These are phyloP conservation scores for Ageneiosus marmoratus DNA, from an alignment of 2,113 vertebrate species.

Conservation along the genomic window DNA sequence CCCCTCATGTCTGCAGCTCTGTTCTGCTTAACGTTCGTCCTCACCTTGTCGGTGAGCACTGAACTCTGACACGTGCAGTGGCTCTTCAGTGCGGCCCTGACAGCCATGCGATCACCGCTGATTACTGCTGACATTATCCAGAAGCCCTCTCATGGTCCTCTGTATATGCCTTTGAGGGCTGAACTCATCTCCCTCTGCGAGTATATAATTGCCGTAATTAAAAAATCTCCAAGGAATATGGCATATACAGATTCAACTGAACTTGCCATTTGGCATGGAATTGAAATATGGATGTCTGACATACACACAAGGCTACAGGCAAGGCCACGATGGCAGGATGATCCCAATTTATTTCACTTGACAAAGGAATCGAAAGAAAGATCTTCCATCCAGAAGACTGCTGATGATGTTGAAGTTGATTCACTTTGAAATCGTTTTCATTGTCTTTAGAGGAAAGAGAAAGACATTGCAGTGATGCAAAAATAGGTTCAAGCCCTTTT, in stretches of 20 bases:
- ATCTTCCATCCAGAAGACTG: slow-evolving; percentile 55
- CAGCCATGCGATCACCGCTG: slow-evolving; percentile 64
- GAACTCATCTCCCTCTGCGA: slow-evolving; percentile 45
- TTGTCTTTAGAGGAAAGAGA: slow-evolving; percentile 55
- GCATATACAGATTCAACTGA: slow-evolving; percentile 15
- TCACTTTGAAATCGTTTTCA: slow-evolving; percentile 66
- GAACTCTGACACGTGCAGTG: slow-evolving; percentile 63
- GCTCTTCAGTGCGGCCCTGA: slow-evolving; percentile 64
- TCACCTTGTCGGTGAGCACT: slow-evolving; percentile 38
- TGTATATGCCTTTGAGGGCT: slow-evolving; percentile 20
- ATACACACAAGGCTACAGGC: slow-evolving; percentile 16
- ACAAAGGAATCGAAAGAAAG: slow-evolving; percentile 31
- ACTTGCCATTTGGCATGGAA: background rate
- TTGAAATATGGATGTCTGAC: background rate
- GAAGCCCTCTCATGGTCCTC: slow-evolving; percentile 49
- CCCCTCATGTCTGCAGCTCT: slow-evolving; percentile 63
- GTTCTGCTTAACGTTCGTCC: slow-evolving; percentile 67
- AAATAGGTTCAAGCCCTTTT: slow-evolving; percentile 72
- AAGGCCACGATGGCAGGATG: slow-evolving; percentile 18
- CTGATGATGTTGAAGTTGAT: slow-evolving; percentile 53
- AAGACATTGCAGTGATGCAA: slow-evolving; percentile 72
- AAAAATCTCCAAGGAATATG: slow-evolving; percentile 30
- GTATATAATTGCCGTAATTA: slow-evolving; percentile 29
- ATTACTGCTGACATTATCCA: slow-evolving; percentile 68
- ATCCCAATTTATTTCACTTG: slow-evolving; percentile 11